These are phyloP conservation scores for Drosophila mettleri DNA, from an alignment of 2,888 invertebrate species.

Conservation along the genomic window DNA sequence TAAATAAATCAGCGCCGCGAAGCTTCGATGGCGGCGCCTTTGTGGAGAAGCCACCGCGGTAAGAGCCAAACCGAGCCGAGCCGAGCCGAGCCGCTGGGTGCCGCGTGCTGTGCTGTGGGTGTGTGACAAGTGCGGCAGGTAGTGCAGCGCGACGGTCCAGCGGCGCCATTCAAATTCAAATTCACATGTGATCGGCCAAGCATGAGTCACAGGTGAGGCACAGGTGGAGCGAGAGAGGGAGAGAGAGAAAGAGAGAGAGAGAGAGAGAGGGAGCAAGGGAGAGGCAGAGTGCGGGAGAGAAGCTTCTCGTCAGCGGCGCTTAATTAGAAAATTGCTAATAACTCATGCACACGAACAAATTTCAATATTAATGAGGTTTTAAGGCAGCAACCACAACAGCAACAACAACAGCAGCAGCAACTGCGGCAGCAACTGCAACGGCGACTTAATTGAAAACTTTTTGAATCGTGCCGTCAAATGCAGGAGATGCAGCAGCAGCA, in stretches of 20 bases:
- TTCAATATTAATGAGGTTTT: slow-evolving; percentile 82
- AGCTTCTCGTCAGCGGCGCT: slow-evolving; percentile 54
- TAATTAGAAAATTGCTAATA: slow-evolving; percentile 84
- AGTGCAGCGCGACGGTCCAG: slow-evolving; percentile 16
- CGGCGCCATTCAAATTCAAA: slow-evolving; percentile 69
- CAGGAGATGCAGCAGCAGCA: slow-evolving; percentile 17
- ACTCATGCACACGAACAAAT: slow-evolving; percentile 81
- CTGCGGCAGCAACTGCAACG: slow-evolving; percentile 32
- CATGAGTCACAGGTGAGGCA: slow-evolving; percentile 50
- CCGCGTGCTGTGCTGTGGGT: slow-evolving; percentile 69
- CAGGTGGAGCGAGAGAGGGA: too few relatives aligned
- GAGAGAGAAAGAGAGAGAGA: neutral
- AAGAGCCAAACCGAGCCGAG: neutral
- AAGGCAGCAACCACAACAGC: slow-evolving; percentile 37
- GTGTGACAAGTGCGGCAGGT: slow-evolving; percentile 67
- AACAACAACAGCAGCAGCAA: slow-evolving; percentile 30
- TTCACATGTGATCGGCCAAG: slow-evolving; percentile 75
- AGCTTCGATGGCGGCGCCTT: slow-evolving; percentile 46
- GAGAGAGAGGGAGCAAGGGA: neutral
- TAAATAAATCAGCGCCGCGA: slow-evolving; percentile 72
- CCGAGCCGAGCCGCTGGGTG: slow-evolving; percentile 13
- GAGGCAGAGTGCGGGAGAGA: neutral
- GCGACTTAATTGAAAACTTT: slow-evolving; percentile 74
- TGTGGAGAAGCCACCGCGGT: slow-evolving; percentile 25
- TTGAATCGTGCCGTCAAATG: slow-evolving; percentile 63